Evolutionary conservation across 2,113 vertebrate species (phyloP).

Genomic region (Scartelaos histophorus): DNA sequence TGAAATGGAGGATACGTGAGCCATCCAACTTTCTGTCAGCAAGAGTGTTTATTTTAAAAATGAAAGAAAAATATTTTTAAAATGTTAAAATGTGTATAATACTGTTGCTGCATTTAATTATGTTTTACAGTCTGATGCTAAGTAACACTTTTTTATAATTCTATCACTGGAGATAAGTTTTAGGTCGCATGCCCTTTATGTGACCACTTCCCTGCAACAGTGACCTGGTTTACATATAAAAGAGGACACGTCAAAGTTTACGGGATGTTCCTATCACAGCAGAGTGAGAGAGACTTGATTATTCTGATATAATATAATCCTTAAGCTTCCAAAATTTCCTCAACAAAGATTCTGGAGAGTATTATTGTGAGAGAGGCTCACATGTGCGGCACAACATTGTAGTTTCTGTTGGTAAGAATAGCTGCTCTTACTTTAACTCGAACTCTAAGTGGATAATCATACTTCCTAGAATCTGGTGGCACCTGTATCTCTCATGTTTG

Average conservation of each 20-base stretch:
- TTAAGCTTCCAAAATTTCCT: not conserved
- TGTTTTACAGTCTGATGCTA: not conserved
- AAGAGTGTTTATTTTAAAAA: not conserved
- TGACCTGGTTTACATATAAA: not conserved
- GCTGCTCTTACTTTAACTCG: no score
- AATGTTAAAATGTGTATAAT: no score
- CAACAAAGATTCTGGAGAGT: not conserved
- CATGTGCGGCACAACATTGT: no score
- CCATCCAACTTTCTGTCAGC: slow-evolving; percentile 47
- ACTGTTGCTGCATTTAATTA: no score
- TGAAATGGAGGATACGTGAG: fast-evolving
- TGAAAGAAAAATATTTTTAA: not conserved
- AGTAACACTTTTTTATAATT: not conserved
- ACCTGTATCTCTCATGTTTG: no score
- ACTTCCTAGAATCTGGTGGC: no score
- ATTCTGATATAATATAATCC: not conserved
- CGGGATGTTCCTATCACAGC: not conserved
- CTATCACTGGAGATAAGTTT: not conserved
- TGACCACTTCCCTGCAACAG: not conserved
- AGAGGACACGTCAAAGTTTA: not conserved
- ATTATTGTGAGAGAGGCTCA: no score
- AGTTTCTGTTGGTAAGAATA: no score
- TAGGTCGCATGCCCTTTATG: slow-evolving; percentile 8
- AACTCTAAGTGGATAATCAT: no score
- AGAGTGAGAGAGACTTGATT: not conserved